These are phyloP conservation scores for Girardinichthys multiradiatus DNA, from an alignment of 2,113 vertebrate species.

Conservation along the genomic window DNA sequence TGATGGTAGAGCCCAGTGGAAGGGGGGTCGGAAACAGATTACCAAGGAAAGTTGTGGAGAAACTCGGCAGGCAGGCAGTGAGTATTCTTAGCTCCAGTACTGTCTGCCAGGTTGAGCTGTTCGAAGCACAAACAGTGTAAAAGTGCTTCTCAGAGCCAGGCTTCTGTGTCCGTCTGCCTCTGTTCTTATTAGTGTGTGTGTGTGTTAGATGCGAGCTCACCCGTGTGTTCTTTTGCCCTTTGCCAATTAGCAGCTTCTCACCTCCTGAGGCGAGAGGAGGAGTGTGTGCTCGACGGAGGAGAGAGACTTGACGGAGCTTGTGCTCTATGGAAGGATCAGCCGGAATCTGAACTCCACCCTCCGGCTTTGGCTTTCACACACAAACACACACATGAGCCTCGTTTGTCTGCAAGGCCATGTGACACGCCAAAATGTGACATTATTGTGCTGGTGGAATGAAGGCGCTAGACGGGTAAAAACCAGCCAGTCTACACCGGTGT, in stretches of 20 bases:
- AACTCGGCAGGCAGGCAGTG: constrained; percentile 40
- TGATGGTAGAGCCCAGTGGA: constrained; percentile 9
- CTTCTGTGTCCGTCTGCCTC: constrained; percentile 41
- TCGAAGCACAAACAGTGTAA: constrained; percentile 19
- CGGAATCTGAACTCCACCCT: constrained; percentile 63
- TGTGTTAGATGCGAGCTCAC: background rate
- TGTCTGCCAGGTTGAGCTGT: constrained; percentile 41
- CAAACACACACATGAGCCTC: constrained; percentile 42
- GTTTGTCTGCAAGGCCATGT: constrained; percentile 59
- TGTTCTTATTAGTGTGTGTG: constrained; percentile 19
- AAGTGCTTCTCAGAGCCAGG: constrained; percentile 40
- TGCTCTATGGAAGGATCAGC: constrained; percentile 63
- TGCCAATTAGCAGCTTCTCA: constrained; percentile 77
- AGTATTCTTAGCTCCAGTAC: constrained; percentile 49
- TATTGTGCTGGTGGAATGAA: constrained; percentile 63
- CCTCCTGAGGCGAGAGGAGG: constrained; percentile 63
- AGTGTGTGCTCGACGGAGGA: constrained; percentile 57
- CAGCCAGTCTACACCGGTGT: constrained; percentile 59
- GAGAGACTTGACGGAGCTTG: constrained; percentile 63
- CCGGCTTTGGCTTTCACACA: constrained; percentile 18
- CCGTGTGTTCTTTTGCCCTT: constrained; percentile 51
- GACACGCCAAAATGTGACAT: constrained; percentile 59
- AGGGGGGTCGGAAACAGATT: constrained; percentile 12
- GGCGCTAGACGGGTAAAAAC: constrained; percentile 60
- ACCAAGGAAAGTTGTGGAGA: constrained; percentile 33